These are phyloP conservation scores for Pseudeuparius sepicola DNA, from an alignment of 2,888 invertebrate genomes.

Conservation along the genomic window DNA sequence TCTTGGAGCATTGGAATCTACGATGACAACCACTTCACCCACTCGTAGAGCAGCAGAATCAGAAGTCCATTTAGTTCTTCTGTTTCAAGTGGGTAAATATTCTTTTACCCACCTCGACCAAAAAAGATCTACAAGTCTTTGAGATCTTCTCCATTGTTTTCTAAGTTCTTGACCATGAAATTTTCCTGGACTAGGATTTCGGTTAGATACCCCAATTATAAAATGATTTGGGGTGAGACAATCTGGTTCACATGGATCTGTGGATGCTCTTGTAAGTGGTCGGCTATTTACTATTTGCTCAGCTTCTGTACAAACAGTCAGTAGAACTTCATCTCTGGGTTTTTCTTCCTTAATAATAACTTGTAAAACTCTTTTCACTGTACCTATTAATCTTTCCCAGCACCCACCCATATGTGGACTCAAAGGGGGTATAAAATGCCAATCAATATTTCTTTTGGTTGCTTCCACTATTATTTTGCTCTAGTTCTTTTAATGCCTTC, in stretches of 20 bases:
- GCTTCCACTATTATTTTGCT: neutral
- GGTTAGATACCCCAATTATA: neutral
- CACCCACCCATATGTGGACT: conserved; percentile 10
- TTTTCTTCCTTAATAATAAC: conserved; percentile 5
- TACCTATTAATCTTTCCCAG: conserved; percentile 10
- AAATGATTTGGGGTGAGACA: conserved; percentile 2
- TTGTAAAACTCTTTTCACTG: conserved; percentile 11
- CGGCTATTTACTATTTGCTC: conserved; percentile 4
- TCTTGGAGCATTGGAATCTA: conserved; percentile 9
- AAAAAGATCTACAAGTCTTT: conserved; percentile 4
- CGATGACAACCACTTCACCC: conserved; percentile 7
- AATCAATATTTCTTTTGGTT: conserved; percentile 3
- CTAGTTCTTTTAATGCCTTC: neutral
- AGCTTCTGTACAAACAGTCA: too few relatives aligned
- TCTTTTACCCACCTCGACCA: conserved; percentile 7
- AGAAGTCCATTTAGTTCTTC: conserved; percentile 26
- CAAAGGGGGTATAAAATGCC: conserved; percentile 11
- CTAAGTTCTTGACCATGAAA: too few relatives aligned
- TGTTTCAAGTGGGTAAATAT: conserved; percentile 3
- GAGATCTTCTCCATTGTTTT: conserved; percentile 4
- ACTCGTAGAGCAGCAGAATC: conserved; percentile 3
- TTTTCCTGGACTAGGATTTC: too few relatives aligned
- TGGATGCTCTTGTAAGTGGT: neutral
- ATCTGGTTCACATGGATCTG: neutral
- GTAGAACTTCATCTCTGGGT: neutral